Conservation (phyloP, 2,888 invertebrate species). For the Yponomeuta plumbellus region DNA sequence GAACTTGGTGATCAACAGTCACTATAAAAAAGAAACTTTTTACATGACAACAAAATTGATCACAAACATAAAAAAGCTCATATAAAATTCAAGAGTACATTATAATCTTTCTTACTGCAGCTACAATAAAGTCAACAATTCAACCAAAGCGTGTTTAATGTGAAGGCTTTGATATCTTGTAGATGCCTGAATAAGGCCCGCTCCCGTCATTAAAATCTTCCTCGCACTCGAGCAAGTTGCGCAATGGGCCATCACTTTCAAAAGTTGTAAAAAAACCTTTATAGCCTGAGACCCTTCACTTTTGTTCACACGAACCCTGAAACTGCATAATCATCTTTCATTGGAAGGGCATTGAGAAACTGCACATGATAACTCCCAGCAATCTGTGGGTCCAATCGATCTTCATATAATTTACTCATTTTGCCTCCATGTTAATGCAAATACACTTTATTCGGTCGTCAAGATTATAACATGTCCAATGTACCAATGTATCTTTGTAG, state of each 20-base stretch:
- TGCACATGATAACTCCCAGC: too few species aligned
- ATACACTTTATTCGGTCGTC: too few species aligned
- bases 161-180: not conserved
- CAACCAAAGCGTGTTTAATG: not conserved
- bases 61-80: not conserved
- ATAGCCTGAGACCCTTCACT: slow-evolving; percentile 38
- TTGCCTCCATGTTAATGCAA: too few species aligned
- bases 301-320: slow-evolving; percentile 7
- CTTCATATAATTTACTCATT: too few species aligned
- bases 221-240: slow-evolving; percentile 34
- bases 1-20: too few species aligned
- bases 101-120: not conserved
- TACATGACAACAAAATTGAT: too few species aligned
- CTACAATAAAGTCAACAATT: not conserved
- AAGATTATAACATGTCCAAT: too few species aligned
- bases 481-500: too few species aligned
- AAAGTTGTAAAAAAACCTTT: slow-evolving; percentile 52
- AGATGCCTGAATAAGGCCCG: slow-evolving; percentile 19
- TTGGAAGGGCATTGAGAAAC: not conserved
- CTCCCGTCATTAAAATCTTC: slow-evolving; percentile 44
- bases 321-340: slow-evolving; percentile 2
- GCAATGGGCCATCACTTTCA: slow-evolving; percentile 62
- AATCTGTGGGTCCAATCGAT: too few species aligned
- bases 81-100: not conserved
- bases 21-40: too few species aligned